Conservation (phyloP, 2,888 invertebrate genomes). For the Drosophila borealis region DNA sequence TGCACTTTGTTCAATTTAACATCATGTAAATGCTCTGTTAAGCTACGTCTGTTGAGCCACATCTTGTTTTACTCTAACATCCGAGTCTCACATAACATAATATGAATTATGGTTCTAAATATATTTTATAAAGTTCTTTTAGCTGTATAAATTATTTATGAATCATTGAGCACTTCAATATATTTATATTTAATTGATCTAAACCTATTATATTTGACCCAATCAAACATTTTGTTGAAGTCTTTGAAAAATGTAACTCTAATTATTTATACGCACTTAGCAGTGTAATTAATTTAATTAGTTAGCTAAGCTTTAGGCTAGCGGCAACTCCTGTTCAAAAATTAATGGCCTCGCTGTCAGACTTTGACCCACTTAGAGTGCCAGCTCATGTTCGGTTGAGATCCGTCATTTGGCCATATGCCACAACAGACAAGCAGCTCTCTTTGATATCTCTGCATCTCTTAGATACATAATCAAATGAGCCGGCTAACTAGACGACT, state of each 20-base stretch:
- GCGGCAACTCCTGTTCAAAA: conserved; percentile 48
- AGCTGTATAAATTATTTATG: too few relatives aligned
- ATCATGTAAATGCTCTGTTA: too few relatives aligned
- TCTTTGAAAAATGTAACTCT: not conserved
- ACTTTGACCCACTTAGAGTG: conserved; percentile 71
- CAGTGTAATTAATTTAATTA: conserved; percentile 31
- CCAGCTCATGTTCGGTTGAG: conserved; percentile 56
- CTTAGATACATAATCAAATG: conserved; percentile 70
- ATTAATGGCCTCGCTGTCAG: conserved; percentile 69
- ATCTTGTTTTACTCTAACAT: too few relatives aligned
- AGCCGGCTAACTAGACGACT: conserved; percentile 60
- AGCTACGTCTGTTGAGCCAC: too few relatives aligned
- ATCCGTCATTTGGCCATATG: conserved; percentile 37
- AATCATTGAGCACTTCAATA: too few relatives aligned
- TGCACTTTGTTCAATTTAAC: too few relatives aligned
- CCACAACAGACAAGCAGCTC: conserved; percentile 34
- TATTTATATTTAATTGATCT: too few relatives aligned
- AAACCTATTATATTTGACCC: too few relatives aligned
- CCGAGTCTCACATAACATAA: too few relatives aligned
- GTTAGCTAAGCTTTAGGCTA: conserved; percentile 20
- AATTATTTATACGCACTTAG: not conserved
- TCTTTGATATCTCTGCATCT: conserved; percentile 55
- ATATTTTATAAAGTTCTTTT: too few relatives aligned
- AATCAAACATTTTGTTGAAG: too few relatives aligned
- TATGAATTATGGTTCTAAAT: too few relatives aligned